These are phyloP conservation scores for Philotrypesis tridentata DNA, from an alignment of 1,140 invertebrate species.

Conservation along the genomic window DNA sequence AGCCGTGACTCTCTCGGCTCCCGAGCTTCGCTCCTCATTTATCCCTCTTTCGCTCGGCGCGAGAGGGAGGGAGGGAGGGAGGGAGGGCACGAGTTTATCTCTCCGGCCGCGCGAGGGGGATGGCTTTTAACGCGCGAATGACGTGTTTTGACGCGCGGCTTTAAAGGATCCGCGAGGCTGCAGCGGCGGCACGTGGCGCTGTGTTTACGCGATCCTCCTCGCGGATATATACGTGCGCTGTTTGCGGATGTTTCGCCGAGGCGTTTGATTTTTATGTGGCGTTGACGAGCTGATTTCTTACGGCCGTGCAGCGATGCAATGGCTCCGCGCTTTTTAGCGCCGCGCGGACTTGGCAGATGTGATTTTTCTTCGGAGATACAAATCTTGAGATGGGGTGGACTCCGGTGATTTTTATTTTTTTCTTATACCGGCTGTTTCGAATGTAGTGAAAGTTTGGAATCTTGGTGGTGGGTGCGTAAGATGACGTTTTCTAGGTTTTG, in stretches of 20 bases:
- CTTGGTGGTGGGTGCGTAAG: no score
- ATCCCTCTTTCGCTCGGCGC: not conserved
- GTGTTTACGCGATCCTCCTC: constrained; percentile 4
- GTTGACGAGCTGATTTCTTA: not conserved
- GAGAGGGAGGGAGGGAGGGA: no score
- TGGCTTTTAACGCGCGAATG: not conserved
- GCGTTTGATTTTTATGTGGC: not conserved
- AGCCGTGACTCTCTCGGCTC: not conserved
- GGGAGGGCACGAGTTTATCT: not conserved
- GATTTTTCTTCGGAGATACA: no score
- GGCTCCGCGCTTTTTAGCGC: no score
- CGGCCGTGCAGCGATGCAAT: no score
- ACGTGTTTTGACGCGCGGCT: constrained; percentile 10
- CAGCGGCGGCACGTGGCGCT: not conserved
- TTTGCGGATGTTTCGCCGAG: not conserved
- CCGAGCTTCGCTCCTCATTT: not conserved
- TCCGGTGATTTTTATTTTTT: no score
- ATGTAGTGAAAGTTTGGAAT: no score
- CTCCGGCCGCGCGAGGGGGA: not conserved
- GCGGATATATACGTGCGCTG: no score
- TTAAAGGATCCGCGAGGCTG: not conserved
- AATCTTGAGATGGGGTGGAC: no score
- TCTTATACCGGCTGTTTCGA: no score
- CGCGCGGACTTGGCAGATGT: no score
- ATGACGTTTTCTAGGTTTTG: no score